Evolutionary conservation across 2,113 vertebrate species (phyloP), one percentile per base, ranked within the genome.

Genomic region (Argyrosomus japonicus): DNA sequence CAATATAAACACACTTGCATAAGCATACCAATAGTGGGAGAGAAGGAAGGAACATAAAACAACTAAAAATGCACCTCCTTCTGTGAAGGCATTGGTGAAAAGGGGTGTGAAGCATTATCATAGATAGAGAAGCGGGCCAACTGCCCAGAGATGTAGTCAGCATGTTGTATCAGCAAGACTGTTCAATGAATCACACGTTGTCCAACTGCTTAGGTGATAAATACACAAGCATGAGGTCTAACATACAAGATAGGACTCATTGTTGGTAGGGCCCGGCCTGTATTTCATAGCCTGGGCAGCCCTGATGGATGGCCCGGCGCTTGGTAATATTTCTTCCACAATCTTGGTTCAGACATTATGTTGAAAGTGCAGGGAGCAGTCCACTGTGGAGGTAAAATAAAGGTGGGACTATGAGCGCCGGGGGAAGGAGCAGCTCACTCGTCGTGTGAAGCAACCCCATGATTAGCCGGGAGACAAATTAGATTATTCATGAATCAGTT

Each of bases 221-320:
- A 95, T 95, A 92, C 90, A 92, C 92, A 77, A 88, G 91, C 92
- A 86, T 89, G 90, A 91, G 92, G 92, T 88, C 90, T 90, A 91
- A 94, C 92, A 90, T 93, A 93, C 88, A 91, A 94, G 93, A 94
- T 94, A 93, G 93, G 87, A 81, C 87, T 90, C 92, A 90, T 91
- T 94, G 93, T 93, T 88, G 91, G 89, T 89, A 65, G 83, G 86
- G 83, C 83, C 84, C 23, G 50, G 88, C 90, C 87, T 92, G 92
- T 91, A 93, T 94, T 94, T 94, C 91, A 95, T 85, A 82, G 84
- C 84, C 84, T 27, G 64, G 88, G 89, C 87, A 92, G 89, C 77
- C 78, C 75, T 29, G 79, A 90, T 96, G 93, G 93, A 95, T 95
- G 92, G 82, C 64, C 76, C n/a, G 19, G 82, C 2, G 63, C 81